Conservation (phyloP, 1,140 invertebrate genomes). For the Battus philenor region DNA sequence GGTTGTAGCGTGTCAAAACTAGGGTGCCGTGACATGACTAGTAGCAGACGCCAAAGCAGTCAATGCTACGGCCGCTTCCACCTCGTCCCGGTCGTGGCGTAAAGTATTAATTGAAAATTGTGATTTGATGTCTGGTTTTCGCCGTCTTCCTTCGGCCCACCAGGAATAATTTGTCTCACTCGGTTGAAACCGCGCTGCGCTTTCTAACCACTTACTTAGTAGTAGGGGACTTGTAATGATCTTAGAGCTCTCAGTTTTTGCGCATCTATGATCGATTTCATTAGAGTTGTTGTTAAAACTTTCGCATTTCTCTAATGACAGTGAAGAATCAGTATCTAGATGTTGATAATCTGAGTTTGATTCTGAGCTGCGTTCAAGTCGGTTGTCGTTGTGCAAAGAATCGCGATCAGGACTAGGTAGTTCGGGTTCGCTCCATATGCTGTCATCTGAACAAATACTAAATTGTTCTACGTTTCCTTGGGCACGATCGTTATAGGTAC, state of each 20-base stretch:
- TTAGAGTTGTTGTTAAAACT: slow-evolving; percentile 60
- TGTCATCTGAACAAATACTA: slow-evolving; percentile 84
- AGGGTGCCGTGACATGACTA: slow-evolving; percentile 42
- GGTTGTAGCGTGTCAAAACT: slow-evolving; percentile 7
- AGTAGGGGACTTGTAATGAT: slow-evolving; percentile 70
- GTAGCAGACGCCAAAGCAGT: slow-evolving; percentile 73
- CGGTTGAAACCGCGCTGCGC: slow-evolving; percentile 80
- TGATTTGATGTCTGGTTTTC: slow-evolving; percentile 38
- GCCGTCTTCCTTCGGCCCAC: slow-evolving; percentile 72
- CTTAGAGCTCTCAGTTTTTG: slow-evolving; percentile 35
- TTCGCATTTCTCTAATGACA: slow-evolving; percentile 59
- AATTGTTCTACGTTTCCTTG: slow-evolving; percentile 85
- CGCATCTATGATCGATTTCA: slow-evolving; percentile 34
- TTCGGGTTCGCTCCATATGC: slow-evolving; percentile 82
- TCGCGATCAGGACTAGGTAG: slow-evolving; percentile 34
- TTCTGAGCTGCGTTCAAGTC: slow-evolving; percentile 37
- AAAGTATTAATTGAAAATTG: slow-evolving; percentile 33
- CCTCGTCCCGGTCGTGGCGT: slow-evolving; percentile 79
- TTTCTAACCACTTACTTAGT: slow-evolving; percentile 82
- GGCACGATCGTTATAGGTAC: slow-evolving; percentile 83
- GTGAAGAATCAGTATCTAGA: slow-evolving; percentile 44
- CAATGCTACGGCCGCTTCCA: slow-evolving; percentile 82
- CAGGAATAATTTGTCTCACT: slow-evolving; percentile 81
- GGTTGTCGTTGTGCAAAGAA: slow-evolving; percentile 29
- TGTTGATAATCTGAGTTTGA: slow-evolving; percentile 33